Evolutionary conservation across 1,140 invertebrate genomes (phyloP).

Genomic region (Zaprionus davidi): DNA sequence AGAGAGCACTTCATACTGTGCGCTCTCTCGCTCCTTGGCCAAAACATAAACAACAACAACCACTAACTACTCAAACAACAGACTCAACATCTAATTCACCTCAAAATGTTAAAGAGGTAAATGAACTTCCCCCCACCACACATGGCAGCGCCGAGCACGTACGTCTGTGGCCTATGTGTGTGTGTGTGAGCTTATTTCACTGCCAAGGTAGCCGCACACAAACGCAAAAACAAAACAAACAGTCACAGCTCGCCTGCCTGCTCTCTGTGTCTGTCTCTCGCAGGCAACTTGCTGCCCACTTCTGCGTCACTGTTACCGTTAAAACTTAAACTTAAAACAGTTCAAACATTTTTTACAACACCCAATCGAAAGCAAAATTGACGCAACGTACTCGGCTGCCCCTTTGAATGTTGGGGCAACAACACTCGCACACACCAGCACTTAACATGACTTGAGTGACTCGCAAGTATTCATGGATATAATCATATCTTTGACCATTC

Average conservation of each 20-base stretch:
- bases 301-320: constrained; percentile 80
- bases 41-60: constrained; percentile 5
- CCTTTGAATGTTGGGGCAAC: constrained; percentile 27
- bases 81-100: constrained; percentile 62
- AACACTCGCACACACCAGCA: constrained; percentile 1
- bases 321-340: constrained; percentile 84
- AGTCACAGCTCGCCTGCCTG: constrained; percentile 11
- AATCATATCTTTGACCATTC: constrained; percentile 12
- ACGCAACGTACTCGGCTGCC: constrained; percentile 33
- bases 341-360: constrained; percentile 84
- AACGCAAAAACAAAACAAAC: constrained; percentile 5
- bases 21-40: constrained; percentile 13
- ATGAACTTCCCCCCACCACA: constrained; percentile 52
- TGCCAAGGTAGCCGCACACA: constrained; percentile 66
- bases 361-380: constrained; percentile 51
- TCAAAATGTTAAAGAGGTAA: constrained; percentile 63
- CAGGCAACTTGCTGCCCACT: constrained; percentile 51
- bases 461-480: constrained; percentile 21
- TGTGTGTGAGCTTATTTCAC: constrained; percentile 58
- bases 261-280: constrained; percentile 38
- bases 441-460: constrained; percentile 28
- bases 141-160: not conserved
- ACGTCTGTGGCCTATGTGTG: constrained; percentile 17
- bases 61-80: constrained; percentile 33
- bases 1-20: not conserved